Base-by-base conservation (phyloP, 30 jellyfish, hydroid and myxozoan genomes). In the Sanderia malayensis region DNA sequence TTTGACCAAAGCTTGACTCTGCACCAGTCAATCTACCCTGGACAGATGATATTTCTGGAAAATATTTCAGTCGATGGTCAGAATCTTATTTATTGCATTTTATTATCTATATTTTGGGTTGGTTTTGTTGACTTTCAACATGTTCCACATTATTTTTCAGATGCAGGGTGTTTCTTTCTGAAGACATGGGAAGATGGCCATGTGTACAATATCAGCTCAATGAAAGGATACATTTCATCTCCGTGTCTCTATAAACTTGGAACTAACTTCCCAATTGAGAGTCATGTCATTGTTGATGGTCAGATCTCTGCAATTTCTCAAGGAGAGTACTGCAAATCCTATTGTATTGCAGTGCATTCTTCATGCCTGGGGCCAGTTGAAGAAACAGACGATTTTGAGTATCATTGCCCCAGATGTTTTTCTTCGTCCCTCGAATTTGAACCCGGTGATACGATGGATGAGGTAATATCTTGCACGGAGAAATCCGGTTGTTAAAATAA, bases 161-260 rank as follows among this genome's bases (percentile, higher is more conserved):
- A 60, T 22, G 2, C 23, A 8, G 30, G 65, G 34, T 4, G 18
- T 26, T 61, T 70, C 44, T 57, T 29, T n/a, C 26, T 74, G 71
- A 49, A 53, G n/a, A 64, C 82, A 2, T 3, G 18, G n/a, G 45
- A 78, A 2, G 29, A 32, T 9, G 89, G 89, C 6, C 44, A 22
- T 4, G 7, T 78, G 45, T 60, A 71, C 70, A 52, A 41, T 49
- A 64, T 78, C 23, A 64, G 82, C 27, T 41, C 81, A 17, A n/a
- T 65, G 30, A 78, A 65, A 23, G 89, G 89, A 2, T 78, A 29
- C 71, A 70, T 78, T 23, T 70, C 89, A 21, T 78, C 89, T 11
- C 89, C 89, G 2, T 46, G 82, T 33, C 49, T 78, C 34, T 78
- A 64, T 33, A 58, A 34, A 20, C 27, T 78, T 8, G 20, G 52